Evolutionary conservation across 2,113 vertebrate genomes (phyloP).

Genomic region (Daboia siamensis): DNA sequence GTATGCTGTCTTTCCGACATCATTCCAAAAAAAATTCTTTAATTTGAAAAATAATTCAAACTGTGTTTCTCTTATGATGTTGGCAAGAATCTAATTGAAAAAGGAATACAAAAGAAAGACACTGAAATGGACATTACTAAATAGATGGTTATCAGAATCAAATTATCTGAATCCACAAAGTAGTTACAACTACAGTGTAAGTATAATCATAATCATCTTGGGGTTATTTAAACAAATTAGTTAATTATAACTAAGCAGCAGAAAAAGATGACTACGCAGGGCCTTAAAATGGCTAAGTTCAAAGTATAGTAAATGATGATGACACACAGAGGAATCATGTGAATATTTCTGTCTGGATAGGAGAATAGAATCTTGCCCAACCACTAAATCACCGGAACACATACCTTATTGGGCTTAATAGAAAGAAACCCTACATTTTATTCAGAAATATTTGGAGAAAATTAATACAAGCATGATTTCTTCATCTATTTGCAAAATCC

Average conservation of each 20-base stretch:
- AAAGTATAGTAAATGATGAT: background rate
- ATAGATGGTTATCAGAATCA: background rate
- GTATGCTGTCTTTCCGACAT: background rate
- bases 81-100: background rate
- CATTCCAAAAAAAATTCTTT: background rate
- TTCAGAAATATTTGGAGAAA: background rate
- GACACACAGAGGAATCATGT: background rate
- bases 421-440: background rate
- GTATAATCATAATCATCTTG: background rate
- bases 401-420: background rate
- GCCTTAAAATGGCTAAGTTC: background rate
- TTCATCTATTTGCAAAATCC: conserved; percentile 22
- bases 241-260: background rate
- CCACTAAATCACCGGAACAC: background rate
- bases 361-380: background rate
- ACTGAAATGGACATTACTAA: background rate
- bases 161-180: background rate
- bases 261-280: background rate
- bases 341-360: background rate
- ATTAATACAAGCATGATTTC: background rate
- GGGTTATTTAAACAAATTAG: background rate
- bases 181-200: background rate
- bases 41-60: background rate
- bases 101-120: background rate
- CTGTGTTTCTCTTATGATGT: background rate